Conservation (phyloP, 2,888 invertebrate species). For the Athalia rosae region DNA sequence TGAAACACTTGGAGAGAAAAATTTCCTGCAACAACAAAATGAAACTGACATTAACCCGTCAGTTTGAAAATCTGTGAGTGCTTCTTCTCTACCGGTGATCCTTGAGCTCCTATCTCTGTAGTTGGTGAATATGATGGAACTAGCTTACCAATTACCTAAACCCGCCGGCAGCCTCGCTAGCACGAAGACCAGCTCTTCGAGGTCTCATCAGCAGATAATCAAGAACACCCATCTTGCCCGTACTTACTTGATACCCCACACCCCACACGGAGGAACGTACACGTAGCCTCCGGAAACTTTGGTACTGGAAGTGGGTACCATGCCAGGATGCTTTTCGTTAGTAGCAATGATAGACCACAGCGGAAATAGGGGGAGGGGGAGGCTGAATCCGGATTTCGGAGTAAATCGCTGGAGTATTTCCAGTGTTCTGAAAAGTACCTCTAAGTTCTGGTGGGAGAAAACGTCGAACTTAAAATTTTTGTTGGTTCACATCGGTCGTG, state of each 20-base stretch:
- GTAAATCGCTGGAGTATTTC: too few species aligned
- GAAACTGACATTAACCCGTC: neutral
- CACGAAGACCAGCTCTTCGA: conserved; percentile 15
- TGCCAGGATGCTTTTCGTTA: neutral
- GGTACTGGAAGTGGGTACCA: neutral
- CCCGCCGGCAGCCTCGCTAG: conserved; percentile 8
- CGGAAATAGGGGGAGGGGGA: neutral
- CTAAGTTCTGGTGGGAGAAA: too few species aligned
- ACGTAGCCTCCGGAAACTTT: neutral
- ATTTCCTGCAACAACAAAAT: neutral
- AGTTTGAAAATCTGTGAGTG: neutral
- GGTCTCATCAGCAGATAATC: conserved; percentile 55
- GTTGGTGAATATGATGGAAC: conserved; percentile 34
- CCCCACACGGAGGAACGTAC: neutral
- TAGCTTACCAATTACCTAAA: conserved; percentile 28
- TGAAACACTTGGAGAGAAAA: neutral
- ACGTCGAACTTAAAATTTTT: too few species aligned
- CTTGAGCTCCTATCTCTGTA: conserved; percentile 14
- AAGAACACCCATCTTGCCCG: conserved; percentile 42
- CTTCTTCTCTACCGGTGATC: neutral
- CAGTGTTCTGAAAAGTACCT: too few species aligned
- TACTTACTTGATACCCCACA: conserved; percentile 1
- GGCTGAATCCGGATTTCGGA: too few species aligned
- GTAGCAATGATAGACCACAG: neutral
- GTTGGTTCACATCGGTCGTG: too few species aligned